Percentiles rank a stretch among this genome's conserved stretches.
These are phyloP conservation scores for Colletes collaris DNA, from an alignment of 2,888 invertebrate genomes.

Conservation along the genomic window DNA sequence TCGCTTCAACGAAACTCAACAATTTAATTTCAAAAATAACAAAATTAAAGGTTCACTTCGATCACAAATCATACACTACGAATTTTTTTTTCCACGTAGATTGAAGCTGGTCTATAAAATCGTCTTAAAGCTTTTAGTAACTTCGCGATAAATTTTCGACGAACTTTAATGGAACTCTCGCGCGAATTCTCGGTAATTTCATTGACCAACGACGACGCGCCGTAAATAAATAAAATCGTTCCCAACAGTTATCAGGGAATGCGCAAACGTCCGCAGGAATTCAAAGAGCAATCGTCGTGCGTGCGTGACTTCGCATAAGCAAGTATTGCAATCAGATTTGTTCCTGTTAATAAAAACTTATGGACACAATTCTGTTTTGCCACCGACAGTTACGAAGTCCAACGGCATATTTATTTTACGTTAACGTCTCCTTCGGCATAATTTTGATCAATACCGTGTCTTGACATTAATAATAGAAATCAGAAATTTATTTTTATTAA, in stretches of 20 bases:
- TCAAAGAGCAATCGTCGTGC: slow-evolving; percentile 52
- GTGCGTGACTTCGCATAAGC: slow-evolving; percentile 54
- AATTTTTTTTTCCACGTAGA: not conserved
- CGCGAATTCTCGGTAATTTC: slow-evolving; percentile 54
- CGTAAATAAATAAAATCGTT: slow-evolving; percentile 69
- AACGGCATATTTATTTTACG: not conserved
- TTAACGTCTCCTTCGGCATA: no score
- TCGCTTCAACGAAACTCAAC: not conserved
- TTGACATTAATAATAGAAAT: not conserved
- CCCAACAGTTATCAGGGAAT: slow-evolving; percentile 67
- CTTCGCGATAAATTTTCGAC: slow-evolving; percentile 9
- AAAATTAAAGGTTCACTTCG: slow-evolving; percentile 7
- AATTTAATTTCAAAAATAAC: not conserved
- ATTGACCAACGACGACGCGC: slow-evolving; percentile 54
- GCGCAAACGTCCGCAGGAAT: slow-evolving; percentile 69
- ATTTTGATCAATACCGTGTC: no score
- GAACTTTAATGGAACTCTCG: slow-evolving; percentile 49
- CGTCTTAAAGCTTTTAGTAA: slow-evolving; percentile 37
- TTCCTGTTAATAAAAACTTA: slow-evolving; percentile 3
- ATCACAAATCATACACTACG: slow-evolving; percentile 15
- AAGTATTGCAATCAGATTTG: slow-evolving; percentile 18
- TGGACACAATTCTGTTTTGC: not conserved
- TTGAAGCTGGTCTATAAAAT: slow-evolving; percentile 21
- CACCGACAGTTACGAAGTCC: not conserved
- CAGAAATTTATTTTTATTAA: not conserved